phyloP scores from a whole-genome alignment of 2,888 invertebrate genomes.

The Lissocephala sabroskyi region DNA sequence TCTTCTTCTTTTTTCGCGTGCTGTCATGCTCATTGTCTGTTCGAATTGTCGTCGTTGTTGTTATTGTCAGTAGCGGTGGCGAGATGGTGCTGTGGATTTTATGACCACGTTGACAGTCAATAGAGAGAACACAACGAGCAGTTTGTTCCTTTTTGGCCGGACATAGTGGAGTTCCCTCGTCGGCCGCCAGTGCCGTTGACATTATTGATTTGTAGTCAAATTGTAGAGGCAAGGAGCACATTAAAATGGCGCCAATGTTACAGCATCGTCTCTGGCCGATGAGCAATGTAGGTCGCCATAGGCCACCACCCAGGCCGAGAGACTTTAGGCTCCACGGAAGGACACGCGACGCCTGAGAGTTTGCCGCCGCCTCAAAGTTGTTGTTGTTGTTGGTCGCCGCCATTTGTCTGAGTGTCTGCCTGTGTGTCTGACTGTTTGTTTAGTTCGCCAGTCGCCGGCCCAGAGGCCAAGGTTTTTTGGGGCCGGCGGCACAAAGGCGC shows the following conservation, averaged over 20 bases:
- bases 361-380: background rate
- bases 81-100: constrained; percentile 38
- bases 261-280: constrained; percentile 3
- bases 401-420: no score
- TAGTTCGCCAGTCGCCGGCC: no score
- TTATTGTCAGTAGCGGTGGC: background rate
- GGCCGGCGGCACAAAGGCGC: constrained; percentile 57
- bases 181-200: background rate
- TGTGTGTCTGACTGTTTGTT: no score
- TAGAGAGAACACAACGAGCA: constrained; percentile 1
- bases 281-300: background rate
- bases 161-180: no score
- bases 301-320: background rate
- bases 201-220: constrained; percentile 62
- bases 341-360: background rate
- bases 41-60: background rate
- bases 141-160: no score
- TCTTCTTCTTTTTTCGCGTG: background rate
- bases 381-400: constrained; percentile 20
- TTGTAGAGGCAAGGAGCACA: constrained; percentile 34
- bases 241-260: constrained; percentile 55
- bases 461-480: constrained; percentile 55
- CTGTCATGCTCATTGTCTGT: background rate
- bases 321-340: background rate
- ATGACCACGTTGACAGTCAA: constrained; percentile 49